Conservation (phyloP, 2,797 vertebrate species). For the Phalloptychus januarius region DNA sequence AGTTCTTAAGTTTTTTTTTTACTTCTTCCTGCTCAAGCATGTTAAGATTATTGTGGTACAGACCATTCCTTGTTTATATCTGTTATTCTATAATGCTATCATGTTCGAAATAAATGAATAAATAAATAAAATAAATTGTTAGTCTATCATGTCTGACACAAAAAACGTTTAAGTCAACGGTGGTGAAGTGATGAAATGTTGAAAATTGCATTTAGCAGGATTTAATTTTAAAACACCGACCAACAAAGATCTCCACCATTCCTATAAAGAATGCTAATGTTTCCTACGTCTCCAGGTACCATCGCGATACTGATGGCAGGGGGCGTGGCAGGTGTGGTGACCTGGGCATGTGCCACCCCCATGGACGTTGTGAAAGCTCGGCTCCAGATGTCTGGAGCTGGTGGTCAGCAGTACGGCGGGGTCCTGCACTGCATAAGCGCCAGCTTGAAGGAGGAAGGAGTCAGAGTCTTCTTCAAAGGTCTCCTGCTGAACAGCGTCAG, state of each 20-base stretch:
- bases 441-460: slow-evolving; percentile 82
- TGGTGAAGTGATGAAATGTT: not conserved
- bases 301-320: slow-evolving; percentile 81
- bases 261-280: not conserved
- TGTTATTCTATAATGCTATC: too few species aligned
- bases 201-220: not conserved
- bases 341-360: slow-evolving; percentile 85
- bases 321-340: slow-evolving; percentile 81
- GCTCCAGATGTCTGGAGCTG: slow-evolving; percentile 85
- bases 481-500: slow-evolving; percentile 85
- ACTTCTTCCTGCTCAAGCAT: too few species aligned
- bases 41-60: too few species aligned
- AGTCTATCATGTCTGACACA: not conserved
- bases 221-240: not conserved
- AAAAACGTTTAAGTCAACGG: not conserved
- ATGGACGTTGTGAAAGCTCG: slow-evolving; percentile 88
- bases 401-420: slow-evolving; percentile 74
- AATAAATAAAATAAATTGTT: not conserved
- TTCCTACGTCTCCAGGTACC: slow-evolving; percentile 43
- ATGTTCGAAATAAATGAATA: too few species aligned
- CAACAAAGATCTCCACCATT: not conserved
- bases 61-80: too few species aligned
- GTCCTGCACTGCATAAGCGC: slow-evolving; percentile 81
- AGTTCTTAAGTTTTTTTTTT: too few species aligned
- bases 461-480: slow-evolving; percentile 83